These are phyloP conservation scores for Antheraea yamamai DNA, from an alignment of 2,888 invertebrate species.

Conservation along the genomic window DNA sequence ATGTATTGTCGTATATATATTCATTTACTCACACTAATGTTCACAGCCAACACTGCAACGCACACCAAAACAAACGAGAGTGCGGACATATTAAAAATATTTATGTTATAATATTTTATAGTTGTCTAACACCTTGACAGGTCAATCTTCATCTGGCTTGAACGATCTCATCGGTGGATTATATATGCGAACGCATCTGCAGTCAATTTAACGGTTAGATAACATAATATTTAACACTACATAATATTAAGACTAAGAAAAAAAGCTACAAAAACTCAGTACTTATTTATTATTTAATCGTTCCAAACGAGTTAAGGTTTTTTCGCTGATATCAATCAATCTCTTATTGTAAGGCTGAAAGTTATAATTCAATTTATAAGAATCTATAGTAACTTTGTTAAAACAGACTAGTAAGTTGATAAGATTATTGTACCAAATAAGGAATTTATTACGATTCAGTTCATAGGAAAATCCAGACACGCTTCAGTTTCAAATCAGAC, in stretches of 20 bases:
- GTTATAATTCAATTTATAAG: too few relatives aligned
- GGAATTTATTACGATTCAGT: not conserved
- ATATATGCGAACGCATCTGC: conserved; percentile 24
- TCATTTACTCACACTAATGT: conserved; percentile 19
- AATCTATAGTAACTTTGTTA: too few relatives aligned
- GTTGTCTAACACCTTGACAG: conserved; percentile 14
- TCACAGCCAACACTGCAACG: conserved; percentile 25
- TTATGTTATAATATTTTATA: not conserved
- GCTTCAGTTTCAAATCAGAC: not conserved
- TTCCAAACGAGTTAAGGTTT: not conserved
- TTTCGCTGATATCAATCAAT: not conserved
- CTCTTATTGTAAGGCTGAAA: too few relatives aligned
- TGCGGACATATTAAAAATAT: conserved; percentile 26
- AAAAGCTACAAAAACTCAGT: conserved; percentile 19
- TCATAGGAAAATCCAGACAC: not conserved
- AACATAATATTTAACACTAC: conserved; percentile 12
- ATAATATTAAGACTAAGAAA: not conserved
- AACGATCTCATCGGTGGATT: conserved; percentile 19
- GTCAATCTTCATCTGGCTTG: conserved; percentile 15
- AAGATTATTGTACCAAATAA: not conserved
- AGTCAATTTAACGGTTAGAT: not conserved
- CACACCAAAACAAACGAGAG: conserved; percentile 25
- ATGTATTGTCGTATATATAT: not conserved
- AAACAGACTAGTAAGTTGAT: too few relatives aligned
- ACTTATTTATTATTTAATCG: not conserved